phyloP scores from a whole-genome alignment of 2,113 vertebrate species.

The Charina bottae region DNA sequence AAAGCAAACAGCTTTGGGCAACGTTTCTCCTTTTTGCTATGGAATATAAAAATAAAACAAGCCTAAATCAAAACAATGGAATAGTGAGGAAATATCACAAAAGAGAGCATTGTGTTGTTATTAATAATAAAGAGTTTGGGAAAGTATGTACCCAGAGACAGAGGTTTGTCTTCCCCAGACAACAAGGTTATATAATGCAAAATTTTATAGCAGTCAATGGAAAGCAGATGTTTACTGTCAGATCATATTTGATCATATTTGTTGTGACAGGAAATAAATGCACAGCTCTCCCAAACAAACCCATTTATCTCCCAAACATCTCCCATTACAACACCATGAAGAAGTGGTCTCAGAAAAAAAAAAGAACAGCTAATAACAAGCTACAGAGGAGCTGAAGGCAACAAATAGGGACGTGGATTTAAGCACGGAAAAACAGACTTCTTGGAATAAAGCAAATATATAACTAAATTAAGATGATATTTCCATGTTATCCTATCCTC shows the following conservation, averaged over 20 bases:
- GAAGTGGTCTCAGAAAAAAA: background rate
- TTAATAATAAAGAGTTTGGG: background rate
- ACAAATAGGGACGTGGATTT: background rate
- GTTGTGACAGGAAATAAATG: background rate
- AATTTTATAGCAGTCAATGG: background rate
- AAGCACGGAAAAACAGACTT: background rate
- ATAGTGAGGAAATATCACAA: background rate
- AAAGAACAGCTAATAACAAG: background rate
- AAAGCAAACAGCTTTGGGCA: constrained; percentile 23
- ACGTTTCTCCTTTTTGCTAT: background rate
- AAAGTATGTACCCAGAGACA: background rate
- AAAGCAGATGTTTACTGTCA: background rate
- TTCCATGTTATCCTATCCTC: background rate
- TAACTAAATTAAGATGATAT: background rate
- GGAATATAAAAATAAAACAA: background rate
- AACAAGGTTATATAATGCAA: background rate
- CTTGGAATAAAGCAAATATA: background rate
- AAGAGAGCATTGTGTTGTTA: background rate
- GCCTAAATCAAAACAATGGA: background rate
- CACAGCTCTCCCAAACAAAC: background rate
- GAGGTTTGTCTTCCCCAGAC: background rate
- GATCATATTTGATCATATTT: constrained; percentile 7
- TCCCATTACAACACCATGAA: background rate
- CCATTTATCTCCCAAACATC: background rate
- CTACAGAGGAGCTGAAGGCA: background rate